Conservation (phyloP, 2,888 invertebrate genomes). For the Chloromyia formosa region DNA sequence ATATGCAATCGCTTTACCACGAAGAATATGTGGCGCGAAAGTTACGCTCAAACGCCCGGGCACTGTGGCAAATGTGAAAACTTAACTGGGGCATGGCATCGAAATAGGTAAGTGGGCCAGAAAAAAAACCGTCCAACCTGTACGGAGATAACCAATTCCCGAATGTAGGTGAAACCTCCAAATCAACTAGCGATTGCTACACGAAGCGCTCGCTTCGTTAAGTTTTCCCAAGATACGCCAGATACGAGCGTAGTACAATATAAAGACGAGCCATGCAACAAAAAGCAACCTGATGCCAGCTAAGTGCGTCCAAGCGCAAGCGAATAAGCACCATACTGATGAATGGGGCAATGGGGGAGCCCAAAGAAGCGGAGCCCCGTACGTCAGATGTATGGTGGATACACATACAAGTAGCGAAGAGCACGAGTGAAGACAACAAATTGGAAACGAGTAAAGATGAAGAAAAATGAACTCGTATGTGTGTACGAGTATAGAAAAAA, state of each 20-base stretch:
- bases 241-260: background rate
- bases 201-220: constrained; percentile 1
- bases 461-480: constrained; percentile 10
- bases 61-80: constrained; percentile 30
- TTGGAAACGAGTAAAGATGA: constrained; percentile 29
- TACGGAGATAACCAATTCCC: constrained; percentile 48
- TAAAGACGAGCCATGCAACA: constrained; percentile 31
- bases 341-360: constrained; percentile 23
- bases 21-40: constrained; percentile 39
- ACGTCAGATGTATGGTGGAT: constrained; percentile 11
- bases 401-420: background rate
- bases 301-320: constrained; percentile 16
- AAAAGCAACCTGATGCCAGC: background rate
- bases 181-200: constrained; percentile 27
- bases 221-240: constrained; percentile 40
- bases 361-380: background rate
- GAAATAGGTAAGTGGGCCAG: constrained; percentile 46
- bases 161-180: constrained; percentile 49
- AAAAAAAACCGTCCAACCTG: constrained; percentile 48
- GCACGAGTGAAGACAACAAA: constrained; percentile 36
- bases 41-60: constrained; percentile 35
- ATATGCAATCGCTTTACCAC: constrained; percentile 1
- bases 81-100: constrained; percentile 46
- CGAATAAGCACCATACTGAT: constrained; percentile 26
- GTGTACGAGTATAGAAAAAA: too few relatives aligned